A percentile compares a stretch with the other conserved stretches of the same genome.
phyloP scores from a whole-genome alignment of 2,797 vertebrate genomes.

The Sebastes itinus region DNA sequence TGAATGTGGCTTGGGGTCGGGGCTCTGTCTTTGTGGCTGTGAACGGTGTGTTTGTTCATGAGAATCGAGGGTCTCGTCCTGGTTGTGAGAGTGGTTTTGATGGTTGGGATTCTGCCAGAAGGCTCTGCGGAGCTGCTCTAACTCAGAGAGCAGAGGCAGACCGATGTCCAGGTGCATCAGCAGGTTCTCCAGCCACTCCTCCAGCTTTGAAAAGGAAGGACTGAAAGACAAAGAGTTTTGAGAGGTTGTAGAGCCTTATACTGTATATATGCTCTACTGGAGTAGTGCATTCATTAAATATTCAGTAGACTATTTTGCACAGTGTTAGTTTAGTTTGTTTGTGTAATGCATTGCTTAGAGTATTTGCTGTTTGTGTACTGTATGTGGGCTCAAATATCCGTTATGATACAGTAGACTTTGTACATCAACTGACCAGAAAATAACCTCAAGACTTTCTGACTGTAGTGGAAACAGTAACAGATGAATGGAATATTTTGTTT shows the following conservation, averaged over 20 bases:
- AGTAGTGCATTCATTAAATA: background rate
- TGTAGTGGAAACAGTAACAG: background rate
- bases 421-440: background rate
- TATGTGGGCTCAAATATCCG: background rate
- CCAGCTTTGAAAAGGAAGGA: constrained; percentile 89
- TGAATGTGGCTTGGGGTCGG: background rate
- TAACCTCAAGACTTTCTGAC: background rate
- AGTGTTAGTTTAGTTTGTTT: background rate
- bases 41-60: background rate
- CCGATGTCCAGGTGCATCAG: constrained; percentile 91
- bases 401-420: background rate
- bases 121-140: constrained; percentile 86
- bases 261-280: background rate
- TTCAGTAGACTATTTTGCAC: background rate
- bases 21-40: constrained; percentile 5
- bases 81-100: constrained; percentile 19
- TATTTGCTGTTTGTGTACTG: background rate
- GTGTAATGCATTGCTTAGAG: background rate
- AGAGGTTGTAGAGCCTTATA: background rate
- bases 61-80: background rate
- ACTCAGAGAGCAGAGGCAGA: constrained; percentile 88
- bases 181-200: constrained; percentile 92
- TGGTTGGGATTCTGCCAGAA: constrained; percentile 86
- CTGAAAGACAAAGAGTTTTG: constrained; percentile 67
- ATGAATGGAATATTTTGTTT: background rate